Evolutionary conservation across 37 sponge, comb jelly and placozoan species (phyloP).

Genomic region (Amphimedon queenslandica): DNA sequence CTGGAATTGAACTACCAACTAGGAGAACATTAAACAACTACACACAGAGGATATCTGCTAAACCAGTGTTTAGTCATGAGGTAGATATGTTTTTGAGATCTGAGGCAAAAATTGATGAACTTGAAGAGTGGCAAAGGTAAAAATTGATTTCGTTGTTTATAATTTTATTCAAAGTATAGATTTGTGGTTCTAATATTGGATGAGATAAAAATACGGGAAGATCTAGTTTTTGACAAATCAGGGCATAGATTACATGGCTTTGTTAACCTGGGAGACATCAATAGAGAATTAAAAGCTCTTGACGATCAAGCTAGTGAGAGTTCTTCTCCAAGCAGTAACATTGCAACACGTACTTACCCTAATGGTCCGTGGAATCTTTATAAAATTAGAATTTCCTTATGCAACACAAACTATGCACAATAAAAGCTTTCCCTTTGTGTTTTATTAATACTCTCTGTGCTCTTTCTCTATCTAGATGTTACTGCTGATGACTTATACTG

Average conservation of each 20-base stretch:
- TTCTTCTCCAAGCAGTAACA: not conserved
- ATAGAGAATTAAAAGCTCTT: not conserved
- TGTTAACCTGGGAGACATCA: not conserved
- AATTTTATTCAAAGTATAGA: not conserved
- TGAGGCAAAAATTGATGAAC: slow-evolving; percentile 22
- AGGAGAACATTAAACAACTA: slow-evolving; percentile 53
- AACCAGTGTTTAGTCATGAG: slow-evolving; percentile 35
- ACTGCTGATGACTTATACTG: not conserved
- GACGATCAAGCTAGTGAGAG: not conserved
- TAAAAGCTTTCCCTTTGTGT: not conserved
- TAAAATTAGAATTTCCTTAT: slow-evolving; percentile 11
- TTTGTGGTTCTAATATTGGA: slow-evolving; percentile 3
- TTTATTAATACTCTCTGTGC: not conserved
- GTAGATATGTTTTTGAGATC: slow-evolving; percentile 6
- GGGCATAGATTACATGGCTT: not conserved
- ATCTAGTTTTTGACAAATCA: slow-evolving; percentile 3
- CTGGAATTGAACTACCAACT: slow-evolving; percentile 24
- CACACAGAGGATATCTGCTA: slow-evolving; percentile 22
- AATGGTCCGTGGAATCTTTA: slow-evolving; percentile 38
- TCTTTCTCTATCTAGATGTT: slow-evolving; percentile 1
- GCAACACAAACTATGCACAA: slow-evolving; percentile 9
- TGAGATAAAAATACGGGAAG: slow-evolving; percentile 19
- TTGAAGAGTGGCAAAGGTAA: slow-evolving; percentile 30
- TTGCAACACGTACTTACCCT: slow-evolving; percentile 26
- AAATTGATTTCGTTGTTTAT: not conserved